Conservation (phyloP, 2,888 invertebrate genomes). For the Macaria notata region DNA sequence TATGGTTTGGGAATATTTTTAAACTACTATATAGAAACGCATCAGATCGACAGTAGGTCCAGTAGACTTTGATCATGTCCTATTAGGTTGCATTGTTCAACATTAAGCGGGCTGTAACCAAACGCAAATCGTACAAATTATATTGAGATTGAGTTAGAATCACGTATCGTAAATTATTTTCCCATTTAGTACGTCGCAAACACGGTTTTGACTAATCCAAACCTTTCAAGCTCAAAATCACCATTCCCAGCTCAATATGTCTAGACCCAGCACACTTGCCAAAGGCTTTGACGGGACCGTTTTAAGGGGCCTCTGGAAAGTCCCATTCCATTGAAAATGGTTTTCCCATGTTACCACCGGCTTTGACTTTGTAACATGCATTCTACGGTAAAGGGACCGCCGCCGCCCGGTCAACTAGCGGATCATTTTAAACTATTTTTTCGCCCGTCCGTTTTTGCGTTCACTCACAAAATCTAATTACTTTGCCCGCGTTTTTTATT, state of each 20-base stretch:
- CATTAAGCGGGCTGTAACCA: too few species aligned
- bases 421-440: constrained; percentile 26
- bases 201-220: too few species aligned
- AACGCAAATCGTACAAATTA: too few species aligned
- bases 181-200: too few species aligned
- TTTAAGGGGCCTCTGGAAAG: constrained; percentile 9
- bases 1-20: too few species aligned
- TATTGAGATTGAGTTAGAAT: too few species aligned
- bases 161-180: too few species aligned
- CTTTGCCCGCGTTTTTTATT: constrained; percentile 26
- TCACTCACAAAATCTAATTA: constrained; percentile 34
- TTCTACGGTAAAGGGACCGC: constrained; percentile 9
- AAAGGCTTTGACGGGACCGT: constrained; percentile 13
- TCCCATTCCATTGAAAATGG: constrained; percentile 14
- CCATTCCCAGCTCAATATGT: not conserved
- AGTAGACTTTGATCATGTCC: too few species aligned
- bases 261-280: constrained; percentile 5
- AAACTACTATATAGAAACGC: too few species aligned
- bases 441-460: constrained; percentile 24
- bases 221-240: too few species aligned
- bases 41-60: too few species aligned
- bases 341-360: constrained; percentile 11
- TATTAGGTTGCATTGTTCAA: too few species aligned
- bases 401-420: constrained; percentile 11
- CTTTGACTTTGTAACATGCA: constrained; percentile 18